Conservation (phyloP, 2,888 invertebrate species). For the Hecatera dysodea region DNA sequence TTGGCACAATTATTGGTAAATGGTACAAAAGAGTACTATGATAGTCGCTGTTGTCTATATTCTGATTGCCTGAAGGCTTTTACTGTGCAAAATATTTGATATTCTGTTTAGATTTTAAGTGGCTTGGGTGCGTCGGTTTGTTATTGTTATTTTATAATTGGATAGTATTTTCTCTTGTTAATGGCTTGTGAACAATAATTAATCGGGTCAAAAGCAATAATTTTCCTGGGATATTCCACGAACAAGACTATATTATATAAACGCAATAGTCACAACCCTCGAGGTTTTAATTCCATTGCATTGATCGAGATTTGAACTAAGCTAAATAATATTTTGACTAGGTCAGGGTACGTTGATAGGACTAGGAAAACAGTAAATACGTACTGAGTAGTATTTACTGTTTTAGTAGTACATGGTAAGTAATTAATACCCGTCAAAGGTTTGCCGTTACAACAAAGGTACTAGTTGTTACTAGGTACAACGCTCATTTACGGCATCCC, state of each 20-base stretch:
- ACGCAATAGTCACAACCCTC: not conserved
- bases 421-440: no score
- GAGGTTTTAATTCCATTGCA: not conserved
- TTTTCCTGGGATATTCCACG: not conserved
- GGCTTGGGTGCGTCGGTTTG: not conserved
- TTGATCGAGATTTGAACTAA: not conserved
- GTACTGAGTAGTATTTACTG: no score
- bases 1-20: conserved; percentile 42
- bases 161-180: not conserved
- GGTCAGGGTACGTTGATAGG: no score
- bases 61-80: conserved; percentile 41
- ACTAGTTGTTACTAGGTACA: no score
- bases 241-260: not conserved
- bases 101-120: conserved; percentile 21
- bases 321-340: no score
- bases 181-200: not conserved
- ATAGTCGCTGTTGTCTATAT: conserved; percentile 27
- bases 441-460: no score
- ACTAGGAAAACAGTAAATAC: no score
- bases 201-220: not conserved
- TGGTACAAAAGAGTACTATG: conserved; percentile 34
- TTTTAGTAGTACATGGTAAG: no score
- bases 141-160: not conserved
- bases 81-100: conserved; percentile 17
- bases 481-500: no score